A percentile compares a stretch with the other conserved stretches of the same genome.
These are phyloP conservation scores for Rotaria sp. DNA, from an alignment of 2,888 invertebrate species.

Conservation along the genomic window DNA sequence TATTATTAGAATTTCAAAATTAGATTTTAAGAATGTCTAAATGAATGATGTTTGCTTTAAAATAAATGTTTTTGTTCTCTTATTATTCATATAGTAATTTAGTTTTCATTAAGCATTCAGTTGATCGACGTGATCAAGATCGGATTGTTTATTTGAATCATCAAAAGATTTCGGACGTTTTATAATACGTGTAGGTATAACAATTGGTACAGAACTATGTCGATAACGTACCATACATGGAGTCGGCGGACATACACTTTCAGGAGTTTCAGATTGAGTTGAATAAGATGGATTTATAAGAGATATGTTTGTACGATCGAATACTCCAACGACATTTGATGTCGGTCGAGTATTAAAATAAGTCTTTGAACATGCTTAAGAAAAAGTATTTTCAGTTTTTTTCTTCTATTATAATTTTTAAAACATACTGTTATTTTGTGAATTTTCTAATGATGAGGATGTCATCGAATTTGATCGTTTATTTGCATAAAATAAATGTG, in stretches of 20 bases:
- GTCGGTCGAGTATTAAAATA: neutral
- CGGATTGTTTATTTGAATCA: neutral
- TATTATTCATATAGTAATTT: too few species aligned
- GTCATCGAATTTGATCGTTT: neutral
- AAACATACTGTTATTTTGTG: neutral
- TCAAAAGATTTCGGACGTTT: neutral
- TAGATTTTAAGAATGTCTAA: too few species aligned
- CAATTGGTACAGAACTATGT: neutral
- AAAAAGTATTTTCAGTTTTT: neutral
- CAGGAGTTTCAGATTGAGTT: neutral
- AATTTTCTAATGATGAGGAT: neutral
- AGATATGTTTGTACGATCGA: neutral
- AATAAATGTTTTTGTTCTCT: too few species aligned
- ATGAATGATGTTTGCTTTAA: too few species aligned
- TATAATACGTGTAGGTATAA: neutral
- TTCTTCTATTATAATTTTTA: neutral
- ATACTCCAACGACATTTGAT: neutral
- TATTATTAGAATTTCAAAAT: too few species aligned
- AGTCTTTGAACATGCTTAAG: neutral
- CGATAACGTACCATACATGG: neutral
- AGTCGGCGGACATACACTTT: neutral
- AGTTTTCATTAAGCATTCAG: too few species aligned
- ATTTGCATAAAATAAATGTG: neutral
- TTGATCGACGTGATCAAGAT: neutral
- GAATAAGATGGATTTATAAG: neutral